These are phyloP conservation scores for Drosophila kokeensis DNA, from an alignment of 2,888 invertebrate species.

Conservation along the genomic window DNA sequence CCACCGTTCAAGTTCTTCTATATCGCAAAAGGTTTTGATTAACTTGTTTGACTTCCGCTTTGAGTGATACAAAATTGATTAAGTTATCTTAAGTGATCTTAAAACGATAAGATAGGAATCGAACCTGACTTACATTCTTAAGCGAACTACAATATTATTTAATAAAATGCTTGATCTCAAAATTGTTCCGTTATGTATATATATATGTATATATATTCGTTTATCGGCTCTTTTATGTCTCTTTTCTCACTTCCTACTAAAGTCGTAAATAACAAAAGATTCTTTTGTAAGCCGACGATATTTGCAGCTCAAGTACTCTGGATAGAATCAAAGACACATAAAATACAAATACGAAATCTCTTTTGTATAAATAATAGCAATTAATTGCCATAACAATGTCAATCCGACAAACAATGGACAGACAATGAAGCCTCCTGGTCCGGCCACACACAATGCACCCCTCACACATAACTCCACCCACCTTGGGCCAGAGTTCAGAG, in stretches of 20 bases:
- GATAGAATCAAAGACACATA: not conserved
- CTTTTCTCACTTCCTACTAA: not conserved
- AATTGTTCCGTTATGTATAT: not conserved
- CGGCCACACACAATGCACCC: slow-evolving; percentile 31
- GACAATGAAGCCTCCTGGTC: slow-evolving; percentile 11
- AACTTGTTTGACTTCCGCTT: not conserved
- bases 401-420: slow-evolving; percentile 40
- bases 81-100: not conserved
- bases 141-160: not conserved
- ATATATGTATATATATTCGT: not conserved
- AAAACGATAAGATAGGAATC: not conserved
- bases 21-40: not conserved
- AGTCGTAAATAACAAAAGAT: not conserved
- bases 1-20: not conserved
- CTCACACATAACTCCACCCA: slow-evolving; percentile 31
- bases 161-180: not conserved
- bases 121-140: not conserved
- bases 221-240: not conserved
- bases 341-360: not conserved
- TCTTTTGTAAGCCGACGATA: not conserved
- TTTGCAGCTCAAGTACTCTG: not conserved
- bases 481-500: slow-evolving; percentile 7
- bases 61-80: not conserved
- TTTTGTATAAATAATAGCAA: slow-evolving; percentile 22
- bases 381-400: slow-evolving; percentile 45